A percentile compares a stretch with the other conserved stretches of the same genome.
Conservation (phyloP, 2,797 vertebrate genomes). For the Argentina silus region DNA sequence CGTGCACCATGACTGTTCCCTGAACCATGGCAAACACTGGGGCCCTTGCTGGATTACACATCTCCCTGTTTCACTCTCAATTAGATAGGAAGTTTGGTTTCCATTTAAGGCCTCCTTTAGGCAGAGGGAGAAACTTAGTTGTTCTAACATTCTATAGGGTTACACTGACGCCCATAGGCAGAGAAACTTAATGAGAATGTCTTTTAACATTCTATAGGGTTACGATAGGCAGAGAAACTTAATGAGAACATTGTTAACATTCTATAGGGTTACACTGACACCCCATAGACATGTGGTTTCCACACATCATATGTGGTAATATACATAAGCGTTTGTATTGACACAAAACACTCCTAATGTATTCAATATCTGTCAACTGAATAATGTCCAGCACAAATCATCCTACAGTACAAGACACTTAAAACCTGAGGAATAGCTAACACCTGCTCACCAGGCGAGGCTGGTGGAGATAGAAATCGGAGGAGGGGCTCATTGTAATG, state of each 20-base stretch:
- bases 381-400: not conserved
- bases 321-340: not conserved
- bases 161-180: not conserved
- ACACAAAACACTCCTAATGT: not conserved
- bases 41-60: not conserved
- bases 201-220: not conserved
- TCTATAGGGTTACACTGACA: not conserved
- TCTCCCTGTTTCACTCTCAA: not conserved
- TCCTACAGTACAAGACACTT: not conserved
- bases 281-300: not conserved
- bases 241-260: not conserved
- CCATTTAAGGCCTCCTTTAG: not conserved
- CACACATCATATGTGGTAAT: not conserved
- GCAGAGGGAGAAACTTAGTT: not conserved
- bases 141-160: not conserved
- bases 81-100: not conserved
- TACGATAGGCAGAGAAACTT: conserved; percentile 13
- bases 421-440: not conserved
- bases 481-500: too few species aligned
- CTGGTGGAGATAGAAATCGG: too few species aligned
- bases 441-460: too few species aligned
- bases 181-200: not conserved
- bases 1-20: conserved; percentile 52
- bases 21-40: conserved; percentile 21
- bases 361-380: not conserved